phyloP scores from a whole-genome alignment of 2,888 invertebrate species.

The Helleia helle region DNA sequence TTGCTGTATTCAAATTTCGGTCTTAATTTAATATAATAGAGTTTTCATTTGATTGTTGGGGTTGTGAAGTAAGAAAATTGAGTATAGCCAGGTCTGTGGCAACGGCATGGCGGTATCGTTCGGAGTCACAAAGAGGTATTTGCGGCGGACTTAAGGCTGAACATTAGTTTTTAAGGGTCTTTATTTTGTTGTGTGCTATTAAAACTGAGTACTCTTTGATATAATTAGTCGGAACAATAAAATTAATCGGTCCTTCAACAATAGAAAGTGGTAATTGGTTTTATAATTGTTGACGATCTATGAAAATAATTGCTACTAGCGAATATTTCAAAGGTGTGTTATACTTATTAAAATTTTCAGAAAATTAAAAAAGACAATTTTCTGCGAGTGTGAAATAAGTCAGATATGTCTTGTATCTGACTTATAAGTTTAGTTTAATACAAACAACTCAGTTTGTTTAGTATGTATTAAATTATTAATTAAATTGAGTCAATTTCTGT shows the following conservation, averaged over 20 bases:
- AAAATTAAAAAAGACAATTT: too few species aligned
- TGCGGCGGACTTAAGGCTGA: slow-evolving; percentile 67
- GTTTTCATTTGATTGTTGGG: slow-evolving; percentile 23
- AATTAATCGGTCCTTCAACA: slow-evolving; percentile 50
- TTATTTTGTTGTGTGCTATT: slow-evolving; percentile 68
- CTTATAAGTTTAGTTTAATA: too few species aligned
- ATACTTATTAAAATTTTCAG: too few species aligned
- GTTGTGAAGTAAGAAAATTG: slow-evolving; percentile 34
- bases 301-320: too few species aligned
- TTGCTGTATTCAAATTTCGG: slow-evolving; percentile 18
- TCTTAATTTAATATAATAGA: slow-evolving; percentile 15
- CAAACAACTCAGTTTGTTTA: too few species aligned
- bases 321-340: too few species aligned
- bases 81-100: slow-evolving; percentile 47
- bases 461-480: too few species aligned
- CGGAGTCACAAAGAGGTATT: slow-evolving; percentile 70
- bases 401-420: too few species aligned
- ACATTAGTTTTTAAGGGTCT: slow-evolving; percentile 73
- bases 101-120: slow-evolving; percentile 45
- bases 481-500: too few species aligned
- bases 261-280: too few species aligned
- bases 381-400: too few species aligned
- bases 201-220: slow-evolving; percentile 60
- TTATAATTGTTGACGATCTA: too few species aligned
- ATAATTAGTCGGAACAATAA: slow-evolving; percentile 66